Evolutionary conservation across 2,888 invertebrate genomes (phyloP), one percentile per base, ranked within the genome.

Genomic region (Cabera pusaria): DNA sequence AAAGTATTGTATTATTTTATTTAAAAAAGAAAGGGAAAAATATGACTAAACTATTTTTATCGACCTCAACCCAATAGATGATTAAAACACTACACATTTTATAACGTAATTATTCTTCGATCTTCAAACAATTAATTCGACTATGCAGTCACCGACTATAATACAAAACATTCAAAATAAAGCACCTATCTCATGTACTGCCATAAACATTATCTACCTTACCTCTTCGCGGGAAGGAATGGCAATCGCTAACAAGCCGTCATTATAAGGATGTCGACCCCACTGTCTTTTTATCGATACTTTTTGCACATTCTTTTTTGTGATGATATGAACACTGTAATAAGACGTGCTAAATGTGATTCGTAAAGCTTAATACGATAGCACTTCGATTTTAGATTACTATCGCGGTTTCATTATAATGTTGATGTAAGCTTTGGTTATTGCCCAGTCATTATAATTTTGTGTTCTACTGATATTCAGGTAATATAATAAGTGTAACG

Each of bases 181-280:
- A n/a, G n/a, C n/a, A n/a, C n/a, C n/a, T n/a, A n/a, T n/a, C n/a
- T n/a, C n/a, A n/a, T n/a, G n/a, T n/a, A n/a, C n/a, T 41, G 35
- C 17, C 12, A 12, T 25, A 18, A 31, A 35, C 20, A 9, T 20
- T 4, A 9, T 1, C 12, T n/a, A 3, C 50, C 56, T 48, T 62
- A 59, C 64, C 61, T 66, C 63, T 58, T 60, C 58, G 63, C 56
- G 61, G 62, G 72, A 77, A 77, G 77, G 77, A 79, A 76, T 81
- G 78, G 81, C 78, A 75, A 68, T 65, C 74, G 74, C 79, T 87
- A 87, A 87, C 87, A 86, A 87, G 87, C 62, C 66, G 64, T 72
- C 73, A 72, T 84, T 82, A 81, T 84, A 84, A 81, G 83, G 79
- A 80, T 75, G 83, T 76, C 64, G 68, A 73, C 66, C 71, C 63